Evolutionary conservation across 2,113 vertebrate species (phyloP).

Genomic region (Cololabis saira): DNA sequence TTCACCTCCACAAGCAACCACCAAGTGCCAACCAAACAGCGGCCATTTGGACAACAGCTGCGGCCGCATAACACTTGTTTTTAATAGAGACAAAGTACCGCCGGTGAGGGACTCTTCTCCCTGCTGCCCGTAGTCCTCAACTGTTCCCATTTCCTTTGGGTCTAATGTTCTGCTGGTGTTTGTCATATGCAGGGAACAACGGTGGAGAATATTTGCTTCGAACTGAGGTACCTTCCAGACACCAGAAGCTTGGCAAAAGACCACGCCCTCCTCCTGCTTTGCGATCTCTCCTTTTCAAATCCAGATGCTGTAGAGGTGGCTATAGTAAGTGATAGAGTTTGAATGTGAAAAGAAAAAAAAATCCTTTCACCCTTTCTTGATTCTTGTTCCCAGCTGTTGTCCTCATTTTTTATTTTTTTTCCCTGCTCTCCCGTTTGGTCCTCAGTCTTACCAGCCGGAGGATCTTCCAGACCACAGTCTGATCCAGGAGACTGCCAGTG

Average conservation of each 20-base stretch:
- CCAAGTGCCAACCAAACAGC: constrained; percentile 89
- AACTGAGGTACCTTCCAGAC: constrained; percentile 90
- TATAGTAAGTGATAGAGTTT: constrained; percentile 84
- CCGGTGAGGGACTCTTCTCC: constrained; percentile 77
- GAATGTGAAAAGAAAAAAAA: not conserved
- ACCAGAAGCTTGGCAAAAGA: constrained; percentile 86
- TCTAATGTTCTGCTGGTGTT: constrained; percentile 4
- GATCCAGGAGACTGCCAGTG: constrained; percentile 88
- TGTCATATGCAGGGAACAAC: constrained; percentile 88
- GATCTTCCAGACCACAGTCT: constrained; percentile 87
- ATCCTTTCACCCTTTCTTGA: not conserved
- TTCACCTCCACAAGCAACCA: constrained; percentile 70
- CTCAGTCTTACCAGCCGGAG: constrained; percentile 89
- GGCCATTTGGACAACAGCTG: constrained; percentile 92
- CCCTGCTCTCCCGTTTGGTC: constrained; percentile 15
- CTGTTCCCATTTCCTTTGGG: not conserved
- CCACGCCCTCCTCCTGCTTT: constrained; percentile 87
- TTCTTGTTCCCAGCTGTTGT: not conserved
- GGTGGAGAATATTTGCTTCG: constrained; percentile 91
- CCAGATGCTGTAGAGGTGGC: constrained; percentile 91
- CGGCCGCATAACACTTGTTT: constrained; percentile 90
- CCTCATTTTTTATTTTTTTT: not conserved
- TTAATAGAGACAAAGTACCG: constrained; percentile 89
- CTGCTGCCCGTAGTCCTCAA: not conserved
- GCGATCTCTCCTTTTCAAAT: constrained; percentile 86